A percentile compares a stretch with the other conserved stretches of the same genome.
phyloP scores from a whole-genome alignment of 2,888 invertebrate genomes.

The Ectobius pallidus region DNA sequence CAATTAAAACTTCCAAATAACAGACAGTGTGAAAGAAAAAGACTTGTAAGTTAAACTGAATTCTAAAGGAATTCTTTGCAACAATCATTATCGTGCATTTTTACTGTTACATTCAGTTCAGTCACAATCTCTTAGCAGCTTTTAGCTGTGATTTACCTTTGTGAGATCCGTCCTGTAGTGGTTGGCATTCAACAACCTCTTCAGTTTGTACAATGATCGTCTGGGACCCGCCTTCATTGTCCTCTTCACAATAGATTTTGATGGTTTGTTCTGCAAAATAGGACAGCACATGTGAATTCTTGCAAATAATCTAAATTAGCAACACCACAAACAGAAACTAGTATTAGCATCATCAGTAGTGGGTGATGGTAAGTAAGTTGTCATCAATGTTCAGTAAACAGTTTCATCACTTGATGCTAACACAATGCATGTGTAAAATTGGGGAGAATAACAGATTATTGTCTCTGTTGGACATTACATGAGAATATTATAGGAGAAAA shows the following conservation, averaged over 20 bases:
- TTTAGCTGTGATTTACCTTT: too few relatives aligned
- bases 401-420: conserved; percentile 27
- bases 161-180: conserved; percentile 90
- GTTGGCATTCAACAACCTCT: conserved; percentile 77
- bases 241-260: conserved; percentile 73
- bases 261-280: conserved; percentile 77
- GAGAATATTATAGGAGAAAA: too few relatives aligned
- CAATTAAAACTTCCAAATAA: too few relatives aligned
- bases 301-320: not conserved
- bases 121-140: too few relatives aligned
- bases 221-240: conserved; percentile 90
- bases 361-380: conserved; percentile 27
- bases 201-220: conserved; percentile 83
- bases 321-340: not conserved
- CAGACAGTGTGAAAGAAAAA: too few relatives aligned
- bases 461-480: too few relatives aligned
- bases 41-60: too few relatives aligned
- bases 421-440: too few relatives aligned
- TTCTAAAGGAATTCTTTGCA: too few relatives aligned
- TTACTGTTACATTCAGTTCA: too few relatives aligned
- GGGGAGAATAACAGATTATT: too few relatives aligned
- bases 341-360: conserved; percentile 20
- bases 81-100: too few relatives aligned
- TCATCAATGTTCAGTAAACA: conserved; percentile 21
- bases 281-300: conserved; percentile 42